These are phyloP conservation scores for Vanessa cardui DNA, from an alignment of 2,888 invertebrate species.

Conservation along the genomic window DNA sequence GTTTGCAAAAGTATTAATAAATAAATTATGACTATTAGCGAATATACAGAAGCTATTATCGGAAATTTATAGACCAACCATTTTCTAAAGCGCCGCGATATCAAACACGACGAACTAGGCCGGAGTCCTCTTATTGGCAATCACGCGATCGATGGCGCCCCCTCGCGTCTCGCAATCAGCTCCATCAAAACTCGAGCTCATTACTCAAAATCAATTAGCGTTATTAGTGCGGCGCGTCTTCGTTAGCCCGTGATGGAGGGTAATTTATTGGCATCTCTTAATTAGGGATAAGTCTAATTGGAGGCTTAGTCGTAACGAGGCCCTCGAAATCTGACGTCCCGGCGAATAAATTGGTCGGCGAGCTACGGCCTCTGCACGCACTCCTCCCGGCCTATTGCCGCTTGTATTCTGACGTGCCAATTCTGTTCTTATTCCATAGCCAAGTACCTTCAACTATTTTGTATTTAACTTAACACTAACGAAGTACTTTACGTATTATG, in stretches of 20 bases:
- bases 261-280: constrained; percentile 85
- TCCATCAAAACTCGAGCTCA: constrained; percentile 82
- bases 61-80: constrained; percentile 34
- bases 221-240: constrained; percentile 83
- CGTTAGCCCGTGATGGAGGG: constrained; percentile 84
- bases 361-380: constrained; percentile 59
- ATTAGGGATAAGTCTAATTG: constrained; percentile 85
- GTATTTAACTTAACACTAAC: background rate
- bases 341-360: constrained; percentile 79
- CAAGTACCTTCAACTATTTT: constrained; percentile 20
- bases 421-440: constrained; percentile 19
- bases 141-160: constrained; percentile 58
- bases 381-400: constrained; percentile 64
- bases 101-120: constrained; percentile 27
- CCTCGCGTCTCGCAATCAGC: constrained; percentile 68
- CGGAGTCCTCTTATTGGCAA: constrained; percentile 36
- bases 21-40: constrained; percentile 26
- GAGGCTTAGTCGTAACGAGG: constrained; percentile 84
- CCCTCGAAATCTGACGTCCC: constrained; percentile 83
- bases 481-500: background rate
- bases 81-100: constrained; percentile 25
- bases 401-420: constrained; percentile 55
- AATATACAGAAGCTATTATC: constrained; percentile 30
- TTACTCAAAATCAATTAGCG: constrained; percentile 84
- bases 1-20: constrained; percentile 31